These are phyloP conservation scores for Micronycteris hirsuta DNA, from an alignment of 2,113 vertebrate species.

Conservation along the genomic window DNA sequence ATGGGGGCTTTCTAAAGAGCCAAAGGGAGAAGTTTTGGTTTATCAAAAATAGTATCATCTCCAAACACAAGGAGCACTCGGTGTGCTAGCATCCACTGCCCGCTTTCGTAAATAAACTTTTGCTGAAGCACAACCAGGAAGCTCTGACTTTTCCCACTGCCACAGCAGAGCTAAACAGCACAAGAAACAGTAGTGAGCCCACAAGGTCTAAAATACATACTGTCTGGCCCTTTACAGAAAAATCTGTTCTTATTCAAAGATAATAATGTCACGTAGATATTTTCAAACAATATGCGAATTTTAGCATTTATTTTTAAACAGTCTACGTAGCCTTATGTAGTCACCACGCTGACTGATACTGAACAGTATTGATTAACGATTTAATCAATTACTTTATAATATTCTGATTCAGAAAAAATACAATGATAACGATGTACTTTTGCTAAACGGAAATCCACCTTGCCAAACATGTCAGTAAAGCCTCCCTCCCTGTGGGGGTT, in stretches of 20 bases:
- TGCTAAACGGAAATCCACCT: constrained; percentile 30
- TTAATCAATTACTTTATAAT: not conserved
- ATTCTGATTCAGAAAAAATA: not conserved
- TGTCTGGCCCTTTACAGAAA: not conserved
- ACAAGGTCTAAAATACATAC: rapidly evolving
- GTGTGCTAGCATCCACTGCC: not conserved
- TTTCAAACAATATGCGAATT: not conserved
- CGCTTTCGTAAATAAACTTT: not conserved
- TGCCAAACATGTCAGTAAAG: not conserved
- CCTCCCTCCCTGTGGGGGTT: not conserved
- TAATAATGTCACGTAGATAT: not conserved
- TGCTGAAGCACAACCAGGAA: not conserved
- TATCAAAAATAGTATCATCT: not conserved
- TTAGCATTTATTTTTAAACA: not conserved
- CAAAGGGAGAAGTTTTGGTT: constrained; percentile 7
- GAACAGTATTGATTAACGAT: not conserved
- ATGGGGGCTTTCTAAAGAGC: not conserved
- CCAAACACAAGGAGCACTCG: not conserved
- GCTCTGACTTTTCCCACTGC: rapidly evolving
- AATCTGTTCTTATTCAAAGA: rapidly evolving
- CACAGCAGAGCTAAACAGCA: rapidly evolving
- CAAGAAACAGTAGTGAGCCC: rapidly evolving
- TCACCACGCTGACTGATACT: not conserved
- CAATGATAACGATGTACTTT: not conserved
- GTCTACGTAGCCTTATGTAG: not conserved